phyloP scores from a whole-genome alignment of 2,113 vertebrate species.

The Ophthalmotilapia sp. region DNA sequence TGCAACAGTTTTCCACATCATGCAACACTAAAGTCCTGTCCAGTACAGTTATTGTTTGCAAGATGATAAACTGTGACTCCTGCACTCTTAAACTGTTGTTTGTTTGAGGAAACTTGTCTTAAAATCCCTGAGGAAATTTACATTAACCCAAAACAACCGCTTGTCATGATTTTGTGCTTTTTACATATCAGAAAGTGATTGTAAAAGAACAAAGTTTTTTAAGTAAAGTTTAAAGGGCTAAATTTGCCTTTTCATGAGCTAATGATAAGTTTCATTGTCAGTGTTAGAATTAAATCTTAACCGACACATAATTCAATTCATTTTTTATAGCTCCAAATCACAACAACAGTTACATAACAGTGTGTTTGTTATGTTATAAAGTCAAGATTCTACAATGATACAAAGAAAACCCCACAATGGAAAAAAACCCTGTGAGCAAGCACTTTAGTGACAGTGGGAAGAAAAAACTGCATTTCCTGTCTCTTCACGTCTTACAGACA shows the following conservation, averaged over 20 bases:
- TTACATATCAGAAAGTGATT: not conserved
- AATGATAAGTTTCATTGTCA: not conserved
- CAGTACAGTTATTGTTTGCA: not conserved
- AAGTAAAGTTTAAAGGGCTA: not conserved
- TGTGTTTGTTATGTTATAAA: not conserved
- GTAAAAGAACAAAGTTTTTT: not conserved
- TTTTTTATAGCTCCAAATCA: not conserved
- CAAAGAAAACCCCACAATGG: not conserved
- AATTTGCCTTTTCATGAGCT: not conserved
- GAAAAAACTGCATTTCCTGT: not conserved
- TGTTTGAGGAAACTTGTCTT: not conserved
- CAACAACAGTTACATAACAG: not conserved
- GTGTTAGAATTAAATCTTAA: not conserved
- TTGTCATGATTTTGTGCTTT: not conserved
- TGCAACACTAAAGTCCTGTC: not conserved
- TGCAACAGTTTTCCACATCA: slow-evolving; percentile 16
- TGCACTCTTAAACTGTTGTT: not conserved
- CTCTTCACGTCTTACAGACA: not conserved
- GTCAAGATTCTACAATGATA: not conserved
- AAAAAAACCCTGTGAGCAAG: not conserved
- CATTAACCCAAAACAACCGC: not conserved
- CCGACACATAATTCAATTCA: not conserved
- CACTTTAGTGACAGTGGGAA: not conserved
- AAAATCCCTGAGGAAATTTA: not conserved
- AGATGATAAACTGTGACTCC: not conserved